phyloP scores from a whole-genome alignment of 2,113 vertebrate species.

The Cariama cristata region DNA sequence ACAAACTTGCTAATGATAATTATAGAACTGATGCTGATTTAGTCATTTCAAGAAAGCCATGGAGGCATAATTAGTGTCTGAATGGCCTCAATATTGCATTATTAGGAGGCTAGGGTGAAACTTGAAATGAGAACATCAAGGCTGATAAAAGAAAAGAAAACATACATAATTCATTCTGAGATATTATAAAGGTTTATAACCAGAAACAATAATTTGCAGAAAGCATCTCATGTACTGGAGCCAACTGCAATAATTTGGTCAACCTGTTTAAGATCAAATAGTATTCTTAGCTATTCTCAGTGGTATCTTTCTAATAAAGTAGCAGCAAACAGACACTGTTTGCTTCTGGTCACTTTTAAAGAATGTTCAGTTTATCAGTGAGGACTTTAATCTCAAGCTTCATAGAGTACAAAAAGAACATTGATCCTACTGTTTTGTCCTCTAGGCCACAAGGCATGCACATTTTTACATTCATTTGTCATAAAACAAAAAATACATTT shows the following conservation, averaged over 20 bases:
- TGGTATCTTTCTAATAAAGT: conserved; percentile 87
- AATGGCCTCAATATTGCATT: conserved; percentile 95
- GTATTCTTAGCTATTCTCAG: conserved; percentile 84
- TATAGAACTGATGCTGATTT: conserved; percentile 94
- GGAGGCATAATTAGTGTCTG: conserved; percentile 93
- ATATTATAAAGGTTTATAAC: conserved; percentile 85
- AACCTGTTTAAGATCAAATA: conserved; percentile 88
- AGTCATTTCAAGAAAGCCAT: conserved; percentile 91
- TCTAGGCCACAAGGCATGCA: conserved; percentile 78
- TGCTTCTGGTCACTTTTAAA: conserved; percentile 88
- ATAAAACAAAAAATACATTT: conserved; percentile 76
- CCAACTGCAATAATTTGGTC: conserved; percentile 82
- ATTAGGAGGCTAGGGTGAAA: conserved; percentile 91
- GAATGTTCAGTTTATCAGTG: conserved; percentile 85
- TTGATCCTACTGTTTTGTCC: conserved; percentile 79
- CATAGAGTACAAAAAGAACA: conserved; percentile 85
- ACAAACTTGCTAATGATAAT: conserved; percentile 91
- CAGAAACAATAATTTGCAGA: conserved; percentile 85
- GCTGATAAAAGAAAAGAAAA: conserved; percentile 86
- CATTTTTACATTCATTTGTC: conserved; percentile 75
- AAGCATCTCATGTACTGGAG: conserved; percentile 77
- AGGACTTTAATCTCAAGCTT: conserved; percentile 86
- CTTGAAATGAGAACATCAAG: conserved; percentile 93
- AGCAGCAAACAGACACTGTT: conserved; percentile 85
- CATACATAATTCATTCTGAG: conserved; percentile 88